phyloP scores from a whole-genome alignment of 2,113 vertebrate species.

The Campylomormyrus tamandua region DNA sequence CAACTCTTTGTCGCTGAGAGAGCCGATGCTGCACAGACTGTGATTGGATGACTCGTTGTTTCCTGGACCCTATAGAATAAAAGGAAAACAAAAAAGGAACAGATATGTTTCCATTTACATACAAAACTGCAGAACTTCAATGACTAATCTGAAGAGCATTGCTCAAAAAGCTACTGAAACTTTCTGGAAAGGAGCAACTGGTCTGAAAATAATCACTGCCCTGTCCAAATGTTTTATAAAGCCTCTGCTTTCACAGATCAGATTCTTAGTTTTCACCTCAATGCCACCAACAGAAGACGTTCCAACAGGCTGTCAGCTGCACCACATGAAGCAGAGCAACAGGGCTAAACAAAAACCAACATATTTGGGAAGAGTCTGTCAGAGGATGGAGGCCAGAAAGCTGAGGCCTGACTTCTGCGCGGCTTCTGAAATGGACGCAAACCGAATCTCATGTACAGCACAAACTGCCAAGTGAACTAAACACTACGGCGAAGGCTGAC shows the following conservation, averaged over 20 bases:
- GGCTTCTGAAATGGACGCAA: neutral
- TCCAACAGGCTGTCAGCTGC: neutral
- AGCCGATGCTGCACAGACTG: slow-evolving; percentile 88
- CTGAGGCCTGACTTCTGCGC: neutral
- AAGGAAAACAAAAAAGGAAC: neutral
- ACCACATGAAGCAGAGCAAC: neutral
- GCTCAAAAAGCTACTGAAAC: neutral
- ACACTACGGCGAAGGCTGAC: neutral
- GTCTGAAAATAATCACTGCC: neutral
- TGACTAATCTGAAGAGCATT: neutral
- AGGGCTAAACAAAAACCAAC: neutral
- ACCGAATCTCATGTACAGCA: neutral
- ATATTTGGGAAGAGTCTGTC: neutral
- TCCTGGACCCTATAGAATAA: slow-evolving; percentile 70
- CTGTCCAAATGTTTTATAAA: neutral
- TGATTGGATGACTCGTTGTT: slow-evolving; percentile 93
- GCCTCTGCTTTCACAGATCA: neutral
- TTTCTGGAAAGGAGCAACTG: neutral
- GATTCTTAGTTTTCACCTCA: neutral
- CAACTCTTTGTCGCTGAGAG: slow-evolving; percentile 88
- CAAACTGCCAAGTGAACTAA: neutral
- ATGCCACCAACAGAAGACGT: neutral
- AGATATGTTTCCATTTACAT: neutral
- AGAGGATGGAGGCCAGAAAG: neutral
- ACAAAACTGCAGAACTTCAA: neutral